phyloP scores from a whole-genome alignment of 2,888 invertebrate species.

The Siphlonurus alternatus region DNA sequence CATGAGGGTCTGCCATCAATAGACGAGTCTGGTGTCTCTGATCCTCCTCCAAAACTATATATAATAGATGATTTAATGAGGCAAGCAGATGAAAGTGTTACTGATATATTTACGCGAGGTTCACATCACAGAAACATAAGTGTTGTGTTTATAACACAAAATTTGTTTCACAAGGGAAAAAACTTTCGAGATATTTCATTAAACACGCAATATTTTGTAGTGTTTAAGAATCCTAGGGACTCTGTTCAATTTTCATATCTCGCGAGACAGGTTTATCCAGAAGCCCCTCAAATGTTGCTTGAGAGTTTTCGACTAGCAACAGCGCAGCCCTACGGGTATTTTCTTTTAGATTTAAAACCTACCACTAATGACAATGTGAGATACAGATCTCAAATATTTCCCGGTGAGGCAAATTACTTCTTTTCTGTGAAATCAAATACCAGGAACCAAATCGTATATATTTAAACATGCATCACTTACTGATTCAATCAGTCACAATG shows the following conservation, averaged over 20 bases:
- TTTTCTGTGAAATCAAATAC: background rate
- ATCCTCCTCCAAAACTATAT: background rate
- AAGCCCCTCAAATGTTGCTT: slow-evolving; percentile 12
- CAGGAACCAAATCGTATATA: background rate
- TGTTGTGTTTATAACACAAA: background rate
- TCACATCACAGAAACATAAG: background rate
- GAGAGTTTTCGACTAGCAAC: slow-evolving; percentile 14
- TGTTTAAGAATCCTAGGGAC: slow-evolving; percentile 13
- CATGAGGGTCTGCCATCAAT: background rate
- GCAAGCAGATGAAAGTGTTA: background rate
- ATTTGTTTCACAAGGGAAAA: background rate
- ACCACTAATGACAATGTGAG: background rate
- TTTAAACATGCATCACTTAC: background rate
- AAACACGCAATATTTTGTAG: slow-evolving; percentile 12
- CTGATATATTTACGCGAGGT: background rate
- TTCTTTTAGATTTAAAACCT: background rate
- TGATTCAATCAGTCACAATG: background rate
- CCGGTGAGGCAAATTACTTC: background rate
- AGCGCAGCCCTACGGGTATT: slow-evolving; percentile 9
- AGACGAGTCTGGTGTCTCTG: background rate
- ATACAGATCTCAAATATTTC: background rate
- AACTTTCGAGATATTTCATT: slow-evolving; percentile 11
- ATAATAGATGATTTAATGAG: background rate
- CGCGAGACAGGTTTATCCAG: slow-evolving; percentile 12
- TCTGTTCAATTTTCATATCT: slow-evolving; percentile 12